A percentile compares a stretch with the other conserved stretches of the same genome.
phyloP scores from a whole-genome alignment of 2,113 vertebrate genomes.

The Otis tarda region DNA sequence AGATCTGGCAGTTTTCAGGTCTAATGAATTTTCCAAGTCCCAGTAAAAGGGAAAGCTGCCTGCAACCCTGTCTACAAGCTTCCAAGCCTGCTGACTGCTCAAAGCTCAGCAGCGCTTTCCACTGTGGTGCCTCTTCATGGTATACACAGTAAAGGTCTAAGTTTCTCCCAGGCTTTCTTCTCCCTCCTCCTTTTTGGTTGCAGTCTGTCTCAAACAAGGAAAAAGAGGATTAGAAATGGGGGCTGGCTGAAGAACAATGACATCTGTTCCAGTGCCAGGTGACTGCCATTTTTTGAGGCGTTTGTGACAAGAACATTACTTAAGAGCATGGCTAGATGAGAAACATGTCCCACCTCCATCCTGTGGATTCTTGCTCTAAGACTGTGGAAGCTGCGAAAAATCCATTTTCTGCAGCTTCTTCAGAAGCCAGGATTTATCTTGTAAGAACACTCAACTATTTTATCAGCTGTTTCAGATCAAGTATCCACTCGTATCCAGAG shows the following conservation, averaged over 20 bases:
- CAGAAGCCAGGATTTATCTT: conserved; percentile 52
- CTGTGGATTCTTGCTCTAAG: conserved; percentile 25
- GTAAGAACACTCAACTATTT: background rate
- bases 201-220: background rate
- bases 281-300: conserved; percentile 32
- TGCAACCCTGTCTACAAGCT: conserved; percentile 7
- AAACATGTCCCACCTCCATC: conserved; percentile 23
- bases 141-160: background rate
- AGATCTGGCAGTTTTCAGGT: conserved; percentile 26
- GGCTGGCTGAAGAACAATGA: conserved; percentile 27
- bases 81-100: background rate
- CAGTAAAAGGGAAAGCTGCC: conserved; percentile 20
- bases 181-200: background rate
- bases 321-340: conserved; percentile 1
- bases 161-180: background rate
- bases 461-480: conserved; percentile 60
- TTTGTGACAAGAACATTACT: conserved; percentile 40
- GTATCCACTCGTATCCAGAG: background rate
- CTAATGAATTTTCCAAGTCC: conserved; percentile 59
- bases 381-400: conserved; percentile 39
- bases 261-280: conserved; percentile 43
- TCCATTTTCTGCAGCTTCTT: conserved; percentile 62
- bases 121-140: background rate
- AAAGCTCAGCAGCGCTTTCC: background rate
- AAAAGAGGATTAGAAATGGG: background rate